phyloP scores from a whole-genome alignment of 1,140 invertebrate genomes.

The Drosophila asahinai region DNA sequence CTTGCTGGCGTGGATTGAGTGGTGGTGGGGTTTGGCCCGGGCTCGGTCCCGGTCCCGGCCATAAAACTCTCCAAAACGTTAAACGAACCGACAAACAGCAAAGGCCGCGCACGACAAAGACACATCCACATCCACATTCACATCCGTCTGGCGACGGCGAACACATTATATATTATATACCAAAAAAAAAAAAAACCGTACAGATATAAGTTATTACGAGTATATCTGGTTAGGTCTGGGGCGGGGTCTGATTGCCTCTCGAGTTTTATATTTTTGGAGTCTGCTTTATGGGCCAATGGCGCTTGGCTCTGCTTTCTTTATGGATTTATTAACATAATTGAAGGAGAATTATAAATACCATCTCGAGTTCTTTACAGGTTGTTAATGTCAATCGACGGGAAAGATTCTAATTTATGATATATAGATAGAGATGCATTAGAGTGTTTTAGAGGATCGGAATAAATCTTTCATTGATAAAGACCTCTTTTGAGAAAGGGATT shows the following conservation, averaged over 20 bases:
- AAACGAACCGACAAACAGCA: constrained; percentile 67
- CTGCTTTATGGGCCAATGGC: constrained; percentile 64
- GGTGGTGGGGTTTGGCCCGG: constrained; percentile 26
- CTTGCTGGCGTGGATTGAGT: constrained; percentile 40
- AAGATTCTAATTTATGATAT: constrained; percentile 70
- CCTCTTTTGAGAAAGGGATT: not conserved
- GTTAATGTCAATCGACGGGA: constrained; percentile 41
- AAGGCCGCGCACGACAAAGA: constrained; percentile 60
- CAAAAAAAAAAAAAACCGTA: constrained; percentile 10
- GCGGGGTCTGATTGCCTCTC: constrained; percentile 56
- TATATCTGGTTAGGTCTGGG: constrained; percentile 23
- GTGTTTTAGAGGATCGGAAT: constrained; percentile 31
- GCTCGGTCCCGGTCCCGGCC: constrained; percentile 22
- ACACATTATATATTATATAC: constrained; percentile 15
- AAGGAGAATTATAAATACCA: constrained; percentile 59
- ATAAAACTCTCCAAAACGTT: constrained; percentile 76
- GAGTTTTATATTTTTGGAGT: constrained; percentile 58
- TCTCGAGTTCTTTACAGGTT: constrained; percentile 39
- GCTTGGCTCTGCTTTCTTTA: constrained; percentile 67
- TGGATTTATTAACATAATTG: constrained; percentile 79
- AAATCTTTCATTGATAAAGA: constrained; percentile 29
- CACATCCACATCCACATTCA: constrained; percentile 63
- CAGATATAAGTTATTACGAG: constrained; percentile 26
- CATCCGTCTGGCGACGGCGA: constrained; percentile 52
- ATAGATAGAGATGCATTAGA: constrained; percentile 61